Evolutionary conservation across 2,888 invertebrate species (phyloP), one percentile per base, ranked within the genome.

Genomic region (Drosophila percnosoma): DNA sequence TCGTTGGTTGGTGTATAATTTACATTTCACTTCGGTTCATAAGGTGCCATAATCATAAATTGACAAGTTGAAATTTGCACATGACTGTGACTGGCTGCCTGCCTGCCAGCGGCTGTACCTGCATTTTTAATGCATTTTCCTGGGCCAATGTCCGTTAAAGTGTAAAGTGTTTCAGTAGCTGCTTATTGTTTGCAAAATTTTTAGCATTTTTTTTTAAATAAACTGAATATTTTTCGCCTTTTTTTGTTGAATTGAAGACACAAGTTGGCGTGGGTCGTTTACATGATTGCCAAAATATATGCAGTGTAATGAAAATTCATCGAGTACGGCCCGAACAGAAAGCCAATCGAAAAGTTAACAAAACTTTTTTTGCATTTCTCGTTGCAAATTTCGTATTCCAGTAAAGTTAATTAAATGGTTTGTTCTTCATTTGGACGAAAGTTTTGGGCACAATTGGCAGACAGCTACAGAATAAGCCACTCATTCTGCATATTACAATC

Each of bases 41-140:
- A 88, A 90, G 90, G 90, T 90, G 90, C 90, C 87, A 87, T 90
- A 87, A 87, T 87, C 87, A 87, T 87, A 87, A 87, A 87, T 87
- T 90, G 87, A 87, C 87, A 90, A 89, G 83, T 83, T 75, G 88
- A 87, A 89, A 85, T 89, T 87, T 87, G 88, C 90, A 87, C 88
- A 82, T 74, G 82, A 61, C 78, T 80, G 80, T 75, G 61, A 61
- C 58, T 34, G 40, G 49, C 51, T 71, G 68, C 15, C 11, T 18
- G 18, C 59, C 42, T 49, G 49, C 67, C 52, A 53, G 38, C 58
- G 51, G 57, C 68, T 81, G 82, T 87, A 85, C 87, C 80, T 82
- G 88, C 85, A 87, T 87, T 89, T 87, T 87, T 85, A 87, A 87
- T 89, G 89, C 89, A 84, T 75, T 70, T 73, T 48, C 67, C 66